Evolutionary conservation across 2,888 invertebrate species (phyloP), one percentile per base, ranked within the genome.

Genomic region (Melipona bicolor): DNA sequence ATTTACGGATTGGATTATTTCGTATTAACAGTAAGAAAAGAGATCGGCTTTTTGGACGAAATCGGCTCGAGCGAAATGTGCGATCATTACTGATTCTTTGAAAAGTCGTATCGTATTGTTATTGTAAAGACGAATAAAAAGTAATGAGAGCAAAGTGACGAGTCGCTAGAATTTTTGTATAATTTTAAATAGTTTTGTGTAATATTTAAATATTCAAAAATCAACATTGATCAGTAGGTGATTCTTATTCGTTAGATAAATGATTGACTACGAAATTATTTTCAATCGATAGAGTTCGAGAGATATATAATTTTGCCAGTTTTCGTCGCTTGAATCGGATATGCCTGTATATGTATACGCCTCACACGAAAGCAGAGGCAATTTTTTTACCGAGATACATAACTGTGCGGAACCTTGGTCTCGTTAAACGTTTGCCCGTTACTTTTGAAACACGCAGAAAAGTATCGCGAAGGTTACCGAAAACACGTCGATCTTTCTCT

Each of bases 401-500:
- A 68, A 49, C 24, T 5, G 36, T 5, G n/a, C 43, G 43, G n/a
- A 65, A 50, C 54, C 11, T 49, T 36, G 62, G 36, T 52, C 32
- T 54, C 56, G 17, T 78, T 59, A 79, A 74, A 74, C 59, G 74
- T 74, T 67, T 52, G 65, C n/a, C 52, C 74, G 1, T n/a, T 36
- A 49, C 36, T 49, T 72, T 36, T 50, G 17, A 68, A 27, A 59
- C 17, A 49, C 43, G 9, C 1, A 9, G 49, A 17, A 0, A 52
- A 32, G 15, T 21, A 36, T 67, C 32, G 62, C 62, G 6, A 65
- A 6, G 0, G 17, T 24, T 27, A 15, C 56, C 13, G 19, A 36
- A 64, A 64, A 64, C 13, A n/a, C 43, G n/a, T 9, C n/a, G 4
- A 6, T 11, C 5, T 65, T 36, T 19, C 36, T 15, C n/a, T n/a